Percentiles rank a stretch among this genome's conserved stretches.
phyloP scores from a whole-genome alignment of 1,140 invertebrate species.

The Drosophila elegans region DNA sequence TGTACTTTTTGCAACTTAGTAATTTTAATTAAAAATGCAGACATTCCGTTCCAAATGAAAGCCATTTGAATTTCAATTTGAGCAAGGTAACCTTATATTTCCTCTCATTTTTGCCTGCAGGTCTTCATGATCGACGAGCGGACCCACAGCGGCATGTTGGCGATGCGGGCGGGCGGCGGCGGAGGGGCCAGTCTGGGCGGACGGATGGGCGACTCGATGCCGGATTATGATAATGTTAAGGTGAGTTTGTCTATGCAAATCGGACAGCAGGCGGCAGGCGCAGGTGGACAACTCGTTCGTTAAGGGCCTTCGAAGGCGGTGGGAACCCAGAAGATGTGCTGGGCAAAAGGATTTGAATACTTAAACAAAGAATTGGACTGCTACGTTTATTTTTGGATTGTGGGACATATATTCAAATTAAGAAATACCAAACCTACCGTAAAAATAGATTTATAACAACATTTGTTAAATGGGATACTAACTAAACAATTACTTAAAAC shows the following conservation, averaged over 20 bases:
- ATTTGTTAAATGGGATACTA: no score
- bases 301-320: conserved; percentile 23
- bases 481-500: no score
- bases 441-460: no score
- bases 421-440: conserved; percentile 1
- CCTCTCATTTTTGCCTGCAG: conserved; percentile 31
- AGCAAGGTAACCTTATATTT: not conserved
- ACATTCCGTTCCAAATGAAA: conserved; percentile 1
- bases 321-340: conserved; percentile 69
- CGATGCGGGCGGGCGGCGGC: conserved; percentile 72
- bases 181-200: conserved; percentile 66
- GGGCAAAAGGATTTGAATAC: conserved; percentile 67
- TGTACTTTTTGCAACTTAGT: not conserved
- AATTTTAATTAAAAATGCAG: conserved; percentile 19
- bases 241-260: conserved; percentile 85
- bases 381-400: not conserved
- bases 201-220: conserved; percentile 84
- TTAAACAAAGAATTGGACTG: conserved; percentile 36
- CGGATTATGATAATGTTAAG: conserved; percentile 87
- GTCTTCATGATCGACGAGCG: conserved; percentile 85
- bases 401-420: conserved; percentile 48
- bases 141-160: conserved; percentile 74
- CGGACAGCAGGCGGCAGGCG: not conserved
- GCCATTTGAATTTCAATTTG: conserved; percentile 1
- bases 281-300: conserved; percentile 28